Conservation (phyloP, 2,797 vertebrate species). For the Anisognathus igniventris region DNA sequence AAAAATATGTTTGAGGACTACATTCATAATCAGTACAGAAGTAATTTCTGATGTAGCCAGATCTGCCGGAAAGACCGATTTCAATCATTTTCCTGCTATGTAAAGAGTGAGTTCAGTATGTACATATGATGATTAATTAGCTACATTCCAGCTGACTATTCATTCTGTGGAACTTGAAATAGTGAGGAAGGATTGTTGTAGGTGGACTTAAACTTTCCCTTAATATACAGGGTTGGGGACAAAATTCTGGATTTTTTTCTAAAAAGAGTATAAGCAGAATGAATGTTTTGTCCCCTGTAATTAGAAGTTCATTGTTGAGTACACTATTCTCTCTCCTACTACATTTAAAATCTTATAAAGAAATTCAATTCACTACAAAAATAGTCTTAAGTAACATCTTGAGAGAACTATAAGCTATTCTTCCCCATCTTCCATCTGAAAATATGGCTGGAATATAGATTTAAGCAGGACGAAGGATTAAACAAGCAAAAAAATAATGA, state of each 20-base stretch:
- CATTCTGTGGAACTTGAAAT: background rate
- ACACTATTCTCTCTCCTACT: background rate
- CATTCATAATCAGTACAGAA: background rate
- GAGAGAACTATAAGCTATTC: conserved; percentile 12
- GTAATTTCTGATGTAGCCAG: background rate
- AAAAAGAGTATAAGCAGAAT: background rate
- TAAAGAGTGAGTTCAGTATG: background rate
- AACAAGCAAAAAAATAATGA: conserved; percentile 72
- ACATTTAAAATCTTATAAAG: background rate
- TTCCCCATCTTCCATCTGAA: conserved; percentile 18
- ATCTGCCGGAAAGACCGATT: background rate
- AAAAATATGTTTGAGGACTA: background rate
- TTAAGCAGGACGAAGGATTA: conserved; percentile 62
- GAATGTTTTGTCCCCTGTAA: background rate
- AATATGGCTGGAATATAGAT: conserved; percentile 45
- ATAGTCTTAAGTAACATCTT: background rate
- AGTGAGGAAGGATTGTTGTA: background rate
- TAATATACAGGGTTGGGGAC: background rate
- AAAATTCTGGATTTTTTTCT: background rate
- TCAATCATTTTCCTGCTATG: background rate
- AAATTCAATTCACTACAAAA: conserved; percentile 7
- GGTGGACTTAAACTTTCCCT: background rate
- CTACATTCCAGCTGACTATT: background rate
- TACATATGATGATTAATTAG: background rate
- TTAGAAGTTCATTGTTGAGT: background rate